Base-by-base conservation (phyloP, 92 coral and sea anemone genomes). In the Virgularia gustaviana region DNA sequence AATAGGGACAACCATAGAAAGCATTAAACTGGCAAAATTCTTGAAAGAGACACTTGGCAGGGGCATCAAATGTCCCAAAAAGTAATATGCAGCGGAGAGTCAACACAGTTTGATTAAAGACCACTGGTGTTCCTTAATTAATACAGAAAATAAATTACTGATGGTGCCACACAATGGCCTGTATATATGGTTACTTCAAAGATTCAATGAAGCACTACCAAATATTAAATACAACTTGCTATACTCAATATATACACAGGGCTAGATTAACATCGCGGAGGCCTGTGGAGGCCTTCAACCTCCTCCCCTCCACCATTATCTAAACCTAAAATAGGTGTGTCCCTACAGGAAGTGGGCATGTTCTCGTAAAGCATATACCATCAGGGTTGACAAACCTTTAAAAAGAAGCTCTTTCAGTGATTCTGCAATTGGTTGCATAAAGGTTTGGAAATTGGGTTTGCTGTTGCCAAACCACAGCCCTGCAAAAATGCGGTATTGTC, bases 1-100 rank as follows among this genome's bases (percentile, higher is more conserved):
- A 86, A 54, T 67, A 86, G 10, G 90, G 87, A 62, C 87, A 86
- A 11, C 90, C 90, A 70, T 63, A 35, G 56, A 65, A 83, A 4
- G 82, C 90, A 79, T 83, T 86, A 32, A 57, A 83, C 53, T 83
- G 87, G 7, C 79, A 78, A 57, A 81, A 65, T 13, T 82, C 70
- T 41, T 86, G 85, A 53, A 83, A 18, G 7, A 86, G 44, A 51
- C 86, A 80, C 63, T 85, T 80, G 3, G 86, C 86, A 61, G 85
- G 89, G 71, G 89, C 85, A 85, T 85, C 85, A 65, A 73, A 63
- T 18, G 81, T 79, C 3, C 77, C 85, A 71, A 67, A 74, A 24
- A 87, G 43, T 28, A 86, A 39, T 43, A 83, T 49, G 58, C 86
- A 81, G 54, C 67, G 43, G 9, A 68, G 23, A 1, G 54, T 70